These are phyloP conservation scores for Drosophila eohydei DNA, from an alignment of 2,888 invertebrate species.

Conservation along the genomic window DNA sequence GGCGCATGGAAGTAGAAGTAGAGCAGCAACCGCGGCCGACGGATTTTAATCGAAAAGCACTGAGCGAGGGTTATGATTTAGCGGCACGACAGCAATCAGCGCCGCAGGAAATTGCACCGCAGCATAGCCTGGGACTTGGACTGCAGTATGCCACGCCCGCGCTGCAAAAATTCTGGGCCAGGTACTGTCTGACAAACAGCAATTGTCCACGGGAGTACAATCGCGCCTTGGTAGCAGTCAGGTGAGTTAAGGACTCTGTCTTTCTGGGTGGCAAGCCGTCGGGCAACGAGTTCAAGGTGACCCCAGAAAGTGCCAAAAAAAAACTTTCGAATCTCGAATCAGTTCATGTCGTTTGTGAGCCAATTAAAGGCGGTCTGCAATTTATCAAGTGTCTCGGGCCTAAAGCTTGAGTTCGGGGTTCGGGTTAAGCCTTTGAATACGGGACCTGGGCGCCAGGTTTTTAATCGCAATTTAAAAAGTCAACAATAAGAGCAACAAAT, in stretches of 20 bases:
- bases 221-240: conserved; percentile 71
- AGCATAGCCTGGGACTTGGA: conserved; percentile 38
- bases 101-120: conserved; percentile 72
- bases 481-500: conserved; percentile 64
- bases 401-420: conserved; percentile 21
- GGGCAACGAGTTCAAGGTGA: conserved; percentile 50
- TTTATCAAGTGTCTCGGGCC: conserved; percentile 52
- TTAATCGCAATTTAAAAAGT: conserved; percentile 37
- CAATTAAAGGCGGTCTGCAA: conserved; percentile 59
- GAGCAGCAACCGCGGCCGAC: conserved; percentile 31
- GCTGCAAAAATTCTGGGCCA: conserved; percentile 71
- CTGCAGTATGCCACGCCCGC: conserved; percentile 68
- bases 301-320: conserved; percentile 28
- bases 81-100: conserved; percentile 68
- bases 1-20: conserved; percentile 28
- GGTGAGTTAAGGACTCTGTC: conserved; percentile 66
- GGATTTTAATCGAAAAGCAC: conserved; percentile 75
- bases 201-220: conserved; percentile 77
- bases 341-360: conserved; percentile 35
- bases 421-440: conserved; percentile 29
- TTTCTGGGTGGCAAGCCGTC: conserved; percentile 60
- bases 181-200: conserved; percentile 63
- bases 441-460: conserved; percentile 37
- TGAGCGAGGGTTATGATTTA: conserved; percentile 69
- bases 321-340: conserved; percentile 65